Evolutionary conservation across 2,797 vertebrate species (phyloP), one percentile per base, ranked within the genome.

Genomic region (Balearica regulorum): DNA sequence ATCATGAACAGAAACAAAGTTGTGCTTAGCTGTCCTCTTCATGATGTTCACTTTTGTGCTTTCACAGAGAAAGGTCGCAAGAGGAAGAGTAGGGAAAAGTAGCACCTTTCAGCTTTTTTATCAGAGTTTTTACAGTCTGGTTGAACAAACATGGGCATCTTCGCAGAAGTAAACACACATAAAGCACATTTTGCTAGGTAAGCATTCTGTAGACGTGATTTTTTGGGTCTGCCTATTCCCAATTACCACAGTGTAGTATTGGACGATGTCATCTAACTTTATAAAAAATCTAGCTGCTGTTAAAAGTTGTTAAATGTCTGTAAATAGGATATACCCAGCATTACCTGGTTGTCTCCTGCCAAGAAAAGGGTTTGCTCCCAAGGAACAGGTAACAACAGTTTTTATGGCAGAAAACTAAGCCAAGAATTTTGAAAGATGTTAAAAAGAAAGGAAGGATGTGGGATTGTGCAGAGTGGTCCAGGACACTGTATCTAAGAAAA

Each of bases 401-500:
- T 44, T 9, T 22, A 31, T 12, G 15, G 21, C 48, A 77, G 57
- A 61, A 87, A 93, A 46, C 7, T 25, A 73, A 83, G 44, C 53
- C 49, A 80, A 77, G 48, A 70, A 44, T 86, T 96, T 69, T 41
- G 28, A 79, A 93, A 82, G n/a, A 62, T 37, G 13, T 93, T 94
- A 62, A 80, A 66, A 91, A 82, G 41, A 87, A 90, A 91, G 70
- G 75, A 88, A 91, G 77, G 57, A 90, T 89, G 58, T 90, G 69
- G 93, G 87, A 83, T 84, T 84, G 26, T 89, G 75, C 33, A 46
- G 53, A 84, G 43, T 60, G 37, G 70, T 78, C 70, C 80, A 88
- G 83, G 43, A 83, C 82, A 83, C 65, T 61, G 37, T 77, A 96
- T 81, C 84, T 90, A 83, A 78, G 73, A 89, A 88, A 79, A 95